A percentile compares a stretch with the other conserved stretches of the same genome.
Conservation (phyloP, 2,113 vertebrate genomes). For the Maccullochella peelii region DNA sequence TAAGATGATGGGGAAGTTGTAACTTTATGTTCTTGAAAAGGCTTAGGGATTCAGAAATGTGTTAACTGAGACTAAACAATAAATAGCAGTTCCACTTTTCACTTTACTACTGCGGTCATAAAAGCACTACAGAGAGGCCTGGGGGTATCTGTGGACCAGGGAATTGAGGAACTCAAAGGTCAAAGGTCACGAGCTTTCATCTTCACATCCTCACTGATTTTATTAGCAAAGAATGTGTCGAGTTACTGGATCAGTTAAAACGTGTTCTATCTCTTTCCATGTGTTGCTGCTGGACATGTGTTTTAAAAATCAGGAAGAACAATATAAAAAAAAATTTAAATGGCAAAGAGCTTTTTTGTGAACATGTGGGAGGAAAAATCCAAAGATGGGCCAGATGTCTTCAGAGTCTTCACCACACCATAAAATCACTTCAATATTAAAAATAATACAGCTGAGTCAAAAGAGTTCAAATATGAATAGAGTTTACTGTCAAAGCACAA, state of each 20-base stretch:
- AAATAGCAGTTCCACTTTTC: background rate
- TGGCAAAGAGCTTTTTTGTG: background rate
- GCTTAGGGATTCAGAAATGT: background rate
- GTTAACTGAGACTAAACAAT: background rate
- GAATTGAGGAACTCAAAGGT: slow-evolving; percentile 3
- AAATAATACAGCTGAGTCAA: too few relatives aligned
- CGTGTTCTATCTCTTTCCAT: background rate
- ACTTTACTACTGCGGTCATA: background rate
- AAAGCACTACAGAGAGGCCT: background rate
- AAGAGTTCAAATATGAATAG: too few relatives aligned
- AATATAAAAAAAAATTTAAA: background rate
- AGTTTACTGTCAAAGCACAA: too few relatives aligned
- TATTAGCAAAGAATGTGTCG: background rate
- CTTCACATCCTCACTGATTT: background rate
- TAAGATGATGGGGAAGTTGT: background rate
- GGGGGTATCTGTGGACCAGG: background rate
- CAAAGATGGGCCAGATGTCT: too few relatives aligned
- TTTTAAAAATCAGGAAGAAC: background rate
- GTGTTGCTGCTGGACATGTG: background rate
- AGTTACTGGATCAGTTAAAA: slow-evolving; percentile 5
- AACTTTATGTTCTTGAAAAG: background rate
- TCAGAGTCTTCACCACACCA: too few relatives aligned
- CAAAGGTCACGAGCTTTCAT: slow-evolving; percentile 12
- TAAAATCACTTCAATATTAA: too few relatives aligned
- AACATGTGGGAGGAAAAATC: background rate